phyloP scores from a whole-genome alignment of 2,888 invertebrate species.

The Scaptomyza polygonia region DNA sequence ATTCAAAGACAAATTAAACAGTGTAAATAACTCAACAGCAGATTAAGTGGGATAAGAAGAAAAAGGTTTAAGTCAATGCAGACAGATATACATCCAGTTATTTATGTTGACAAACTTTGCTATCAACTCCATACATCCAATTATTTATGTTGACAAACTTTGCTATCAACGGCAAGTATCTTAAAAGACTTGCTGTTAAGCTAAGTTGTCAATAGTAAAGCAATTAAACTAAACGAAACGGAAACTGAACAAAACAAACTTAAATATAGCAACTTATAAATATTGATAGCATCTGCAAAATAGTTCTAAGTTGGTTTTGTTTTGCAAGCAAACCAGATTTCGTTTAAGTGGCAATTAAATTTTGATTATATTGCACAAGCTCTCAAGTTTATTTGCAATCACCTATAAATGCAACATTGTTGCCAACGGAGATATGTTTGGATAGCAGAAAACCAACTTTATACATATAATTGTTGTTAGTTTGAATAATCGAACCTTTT shows the following conservation, averaged over 20 bases:
- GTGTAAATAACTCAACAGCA: constrained; percentile 8
- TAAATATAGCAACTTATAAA: constrained; percentile 27
- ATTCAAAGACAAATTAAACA: constrained; percentile 48
- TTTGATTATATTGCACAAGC: too few species aligned
- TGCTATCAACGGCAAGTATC: constrained; percentile 2
- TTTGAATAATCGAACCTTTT: background rate
- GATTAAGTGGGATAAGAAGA: background rate
- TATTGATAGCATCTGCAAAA: constrained; percentile 28
- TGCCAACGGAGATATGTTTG: background rate
- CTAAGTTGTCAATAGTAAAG: background rate
- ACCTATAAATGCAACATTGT: constrained; percentile 9
- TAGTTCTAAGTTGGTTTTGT: constrained; percentile 3
- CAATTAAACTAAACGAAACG: background rate
- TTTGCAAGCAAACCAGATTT: too few species aligned
- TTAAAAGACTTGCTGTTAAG: constrained; percentile 6
- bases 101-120: constrained; percentile 15
- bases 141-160: constrained; percentile 18
- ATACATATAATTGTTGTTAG: background rate
- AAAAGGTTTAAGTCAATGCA: background rate
- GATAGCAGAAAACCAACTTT: too few species aligned
- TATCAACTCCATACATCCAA: constrained; percentile 7
- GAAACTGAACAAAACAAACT: constrained; percentile 13
- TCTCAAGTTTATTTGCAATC: background rate
- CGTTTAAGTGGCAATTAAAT: constrained; percentile 33
- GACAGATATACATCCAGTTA: constrained; percentile 2